Conservation (phyloP, 2,888 invertebrate species). For the Unio delphinus region DNA sequence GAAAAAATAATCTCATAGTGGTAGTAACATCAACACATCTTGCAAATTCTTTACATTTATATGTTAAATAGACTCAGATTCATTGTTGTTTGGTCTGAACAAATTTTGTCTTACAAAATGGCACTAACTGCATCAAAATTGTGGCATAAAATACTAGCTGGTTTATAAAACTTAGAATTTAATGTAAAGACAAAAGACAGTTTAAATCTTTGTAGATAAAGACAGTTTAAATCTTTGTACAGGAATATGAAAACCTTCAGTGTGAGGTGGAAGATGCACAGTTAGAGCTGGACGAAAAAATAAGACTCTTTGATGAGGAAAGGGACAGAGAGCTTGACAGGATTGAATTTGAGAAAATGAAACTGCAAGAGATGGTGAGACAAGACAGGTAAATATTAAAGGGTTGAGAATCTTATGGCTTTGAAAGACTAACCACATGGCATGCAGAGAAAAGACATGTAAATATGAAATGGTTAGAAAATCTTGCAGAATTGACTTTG, state of each 20-base stretch:
- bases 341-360: slow-evolving; percentile 64
- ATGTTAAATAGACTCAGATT: neutral
- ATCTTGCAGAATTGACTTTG: neutral
- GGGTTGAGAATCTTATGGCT: no score
- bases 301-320: slow-evolving; percentile 56
- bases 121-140: no score
- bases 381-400: slow-evolving; percentile 55
- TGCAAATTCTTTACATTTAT: no score
- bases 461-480: slow-evolving; percentile 1
- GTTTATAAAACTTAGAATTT: no score
- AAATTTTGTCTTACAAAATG: no score
- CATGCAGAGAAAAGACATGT: slow-evolving; percentile 58
- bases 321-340: slow-evolving; percentile 61
- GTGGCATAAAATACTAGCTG: no score
- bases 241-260: slow-evolving; percentile 80
- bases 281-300: slow-evolving; percentile 54
- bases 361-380: slow-evolving; percentile 64
- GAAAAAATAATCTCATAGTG: no score
- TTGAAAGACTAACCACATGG: no score
- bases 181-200: no score
- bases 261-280: slow-evolving; percentile 76
- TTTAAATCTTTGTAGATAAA: neutral
- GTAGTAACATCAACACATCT: no score
- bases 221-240: slow-evolving; percentile 23
- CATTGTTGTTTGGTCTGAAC: neutral